Conservation (phyloP, 2,797 vertebrate genomes). For the Apogon talboti region DNA sequence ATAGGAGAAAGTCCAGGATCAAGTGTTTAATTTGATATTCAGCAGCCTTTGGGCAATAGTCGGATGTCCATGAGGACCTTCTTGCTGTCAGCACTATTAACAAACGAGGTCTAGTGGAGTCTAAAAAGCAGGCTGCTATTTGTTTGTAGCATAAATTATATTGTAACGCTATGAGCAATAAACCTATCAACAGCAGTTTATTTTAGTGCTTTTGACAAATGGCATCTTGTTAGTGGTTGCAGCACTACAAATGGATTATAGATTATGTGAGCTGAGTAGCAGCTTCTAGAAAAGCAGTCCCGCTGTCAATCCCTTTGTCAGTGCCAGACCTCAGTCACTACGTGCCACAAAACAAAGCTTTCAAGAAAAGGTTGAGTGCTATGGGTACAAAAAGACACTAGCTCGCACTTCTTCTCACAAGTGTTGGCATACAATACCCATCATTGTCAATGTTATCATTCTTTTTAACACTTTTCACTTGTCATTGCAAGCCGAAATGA, state of each 20-base stretch:
- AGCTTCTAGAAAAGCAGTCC: conserved; percentile 11
- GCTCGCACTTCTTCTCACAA: conserved; percentile 1
- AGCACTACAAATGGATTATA: conserved; percentile 17
- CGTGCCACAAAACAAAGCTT: background rate
- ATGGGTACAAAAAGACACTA: background rate
- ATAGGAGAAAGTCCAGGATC: background rate
- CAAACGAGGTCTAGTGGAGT: background rate
- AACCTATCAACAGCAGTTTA: background rate
- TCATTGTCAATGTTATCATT: background rate
- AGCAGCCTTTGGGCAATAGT: background rate
- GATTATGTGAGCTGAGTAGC: conserved; percentile 26
- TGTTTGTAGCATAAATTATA: background rate
- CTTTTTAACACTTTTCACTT: background rate
- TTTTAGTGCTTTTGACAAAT: conserved; percentile 5
- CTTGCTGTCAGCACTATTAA: background rate
- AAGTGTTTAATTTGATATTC: background rate
- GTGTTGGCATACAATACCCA: background rate
- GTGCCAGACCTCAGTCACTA: background rate
- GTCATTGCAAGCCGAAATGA: background rate
- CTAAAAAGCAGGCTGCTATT: background rate
- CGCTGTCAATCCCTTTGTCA: background rate
- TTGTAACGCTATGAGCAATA: background rate
- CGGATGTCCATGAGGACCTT: background rate
- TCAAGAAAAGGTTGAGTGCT: background rate
- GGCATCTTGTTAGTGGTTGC: background rate